Base-by-base conservation (phyloP, 2,888 invertebrate genomes). In the Tetramorium bicarinatum region DNA sequence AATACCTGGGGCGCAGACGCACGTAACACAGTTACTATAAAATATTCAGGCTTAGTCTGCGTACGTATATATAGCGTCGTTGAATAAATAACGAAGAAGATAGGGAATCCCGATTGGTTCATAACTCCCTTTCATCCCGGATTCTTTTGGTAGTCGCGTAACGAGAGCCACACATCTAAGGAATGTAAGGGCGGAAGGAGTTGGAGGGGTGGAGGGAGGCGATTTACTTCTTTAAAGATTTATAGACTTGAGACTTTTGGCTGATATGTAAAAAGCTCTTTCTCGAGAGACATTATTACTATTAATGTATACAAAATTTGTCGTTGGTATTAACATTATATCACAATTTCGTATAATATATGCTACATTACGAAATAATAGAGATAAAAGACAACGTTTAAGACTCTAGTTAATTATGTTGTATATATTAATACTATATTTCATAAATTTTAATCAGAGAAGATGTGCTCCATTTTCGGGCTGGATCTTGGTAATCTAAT, bases 71-170 rank as follows among this genome's bases (percentile, higher is more conserved):
- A 86, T 82, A 71, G 84, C 85, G 62, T 85, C 86, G 80, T 85
- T 90, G 90, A 90, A 90, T 90, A 90, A 90, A 85, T 89, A 88
- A 90, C 79, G 84, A 80, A 82, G 82, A 79, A 80, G 74, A 56
- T 85, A 76, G 71, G 69, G 82, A 87, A 85, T 81, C 84, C 41
- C 88, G 88, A 88, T 89, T 88, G 86, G 84, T 85, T 89, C 89
- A 89, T 89, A 89, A 89, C 85, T 89, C 83, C 61, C 82, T 86
- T 86, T 76, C 86, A 81, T 82, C 86, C 83, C 79, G 44, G 80
- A 85, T 87, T 85, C 83, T 86, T 88, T 86, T 88, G 83, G 64
- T 82, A 59, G 61, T 41, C 76, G 59, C 62, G 77, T 87, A 89
- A 88, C 89, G 88, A 90, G 56, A 54, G 56, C 44, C 64, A 61